Base-by-base conservation (phyloP, 2,888 invertebrate genomes). In the Aproaerema taeniolella region DNA sequence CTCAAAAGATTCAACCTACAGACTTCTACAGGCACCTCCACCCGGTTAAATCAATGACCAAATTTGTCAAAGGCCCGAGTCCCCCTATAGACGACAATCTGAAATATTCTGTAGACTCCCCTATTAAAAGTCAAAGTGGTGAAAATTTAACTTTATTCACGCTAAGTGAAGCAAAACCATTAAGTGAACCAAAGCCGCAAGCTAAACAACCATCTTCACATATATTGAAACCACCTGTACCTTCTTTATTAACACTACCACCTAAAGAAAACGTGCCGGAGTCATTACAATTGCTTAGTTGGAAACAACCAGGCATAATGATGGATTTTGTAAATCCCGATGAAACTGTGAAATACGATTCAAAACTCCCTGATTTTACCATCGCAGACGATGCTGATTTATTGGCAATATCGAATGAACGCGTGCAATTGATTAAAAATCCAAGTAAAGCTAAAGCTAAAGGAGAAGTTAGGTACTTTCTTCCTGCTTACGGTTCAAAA, bases 31-130 rank as follows among this genome's bases (percentile, higher is more conserved):
- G 59, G 55, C 62, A 69, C 33, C 47, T 68, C 2, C 63, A 43
- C 39, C 67, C 72, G n/a, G 55, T 67, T 1, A 73, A 72, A 53
- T 58, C 63, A 11, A n/a, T n/a, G n/a, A n/a, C n/a, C n/a, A n/a
- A n/a, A n/a, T n/a, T n/a, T n/a, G n/a, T n/a, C n/a, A n/a, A n/a
- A n/a, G n/a, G n/a, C n/a, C n/a, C n/a, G n/a, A n/a, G n/a, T n/a
- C n/a, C n/a, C n/a, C n/a, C n/a, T 5, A 26, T 16, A 26, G n/a
- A 35, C 13, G 25, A 16, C 10, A 15, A 26, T n/a, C 28, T 16
- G 9, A 35, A 15, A 16, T 35, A 28, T 16, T 35, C 35, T 5
- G n/a, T 35, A 35, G 28, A 35, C 26, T 14, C 24, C 14, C 34
- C 24, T 33, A 20, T 20, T 20, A n/a, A n/a, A n/a, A n/a, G n/a